Evolutionary conservation across 2,888 invertebrate genomes (phyloP).

Genomic region (Heteromyza rotundicornis): DNA sequence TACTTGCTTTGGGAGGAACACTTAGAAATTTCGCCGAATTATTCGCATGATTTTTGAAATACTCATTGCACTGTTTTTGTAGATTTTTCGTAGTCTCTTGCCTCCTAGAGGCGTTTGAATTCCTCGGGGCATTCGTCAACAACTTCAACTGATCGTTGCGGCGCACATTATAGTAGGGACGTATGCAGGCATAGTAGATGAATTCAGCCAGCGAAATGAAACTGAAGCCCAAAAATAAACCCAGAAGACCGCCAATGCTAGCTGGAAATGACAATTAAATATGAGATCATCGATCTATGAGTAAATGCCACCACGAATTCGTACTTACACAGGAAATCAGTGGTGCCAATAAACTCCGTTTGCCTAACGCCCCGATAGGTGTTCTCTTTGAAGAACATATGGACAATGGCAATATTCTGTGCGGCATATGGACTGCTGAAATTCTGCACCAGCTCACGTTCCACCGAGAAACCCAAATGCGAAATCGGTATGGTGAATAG

Average conservation of each 20-base stretch:
- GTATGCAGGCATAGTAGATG: slow-evolving; percentile 71
- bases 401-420: slow-evolving; percentile 72
- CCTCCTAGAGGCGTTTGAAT: too few species aligned
- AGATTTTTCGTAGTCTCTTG: too few species aligned
- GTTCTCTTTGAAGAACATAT: slow-evolving; percentile 73
- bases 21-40: neutral
- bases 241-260: slow-evolving; percentile 77
- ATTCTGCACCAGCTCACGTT: slow-evolving; percentile 30
- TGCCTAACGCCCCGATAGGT: slow-evolving; percentile 73
- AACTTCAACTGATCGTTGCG: slow-evolving; percentile 26
- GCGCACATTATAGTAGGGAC: slow-evolving; percentile 59
- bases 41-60: neutral
- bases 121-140: too few species aligned
- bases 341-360: slow-evolving; percentile 77
- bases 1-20: neutral
- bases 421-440: slow-evolving; percentile 32
- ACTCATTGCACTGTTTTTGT: neutral
- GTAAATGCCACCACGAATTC: neutral
- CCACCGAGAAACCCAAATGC: slow-evolving; percentile 31
- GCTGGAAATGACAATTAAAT: too few species aligned
- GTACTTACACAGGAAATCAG: slow-evolving; percentile 77
- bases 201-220: slow-evolving; percentile 77
- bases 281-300: too few species aligned
- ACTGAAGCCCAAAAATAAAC: slow-evolving; percentile 81
- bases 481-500: slow-evolving; percentile 67